Base-by-base conservation (phyloP, 2,113 vertebrate genomes). In the Pluvialis apricaria region DNA sequence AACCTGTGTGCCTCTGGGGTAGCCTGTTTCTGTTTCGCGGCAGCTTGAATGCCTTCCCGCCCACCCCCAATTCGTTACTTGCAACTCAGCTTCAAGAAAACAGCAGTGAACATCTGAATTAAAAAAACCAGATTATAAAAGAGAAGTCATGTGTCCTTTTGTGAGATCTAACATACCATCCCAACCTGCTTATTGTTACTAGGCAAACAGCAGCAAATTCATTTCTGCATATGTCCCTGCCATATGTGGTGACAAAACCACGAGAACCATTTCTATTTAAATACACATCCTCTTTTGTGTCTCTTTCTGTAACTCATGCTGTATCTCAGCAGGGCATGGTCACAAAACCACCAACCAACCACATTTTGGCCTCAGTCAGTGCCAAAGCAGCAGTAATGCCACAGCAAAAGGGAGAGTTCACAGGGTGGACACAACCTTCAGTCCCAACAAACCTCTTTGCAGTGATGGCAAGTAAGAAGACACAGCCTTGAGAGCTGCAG, bases 171-270 rank as follows among this genome's bases (percentile, higher is more conserved):
- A 58, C 45, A 36, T 2, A 13, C 32, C 36, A 49, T 38, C 92
- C 61, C 72, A 71, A 84, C 91, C 92, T 82, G 92, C 88, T 81
- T 65, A 68, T 94, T 94, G 80, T 95, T 87, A 71, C 77, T 57
- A 66, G 64, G 91, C 69, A 78, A 88, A 84, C 47, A 88, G 52
- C 83, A 82, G 83, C 81, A 93, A 83, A 92, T 68, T 40, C 31
- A 58, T 86, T 84, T 65, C 92, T 95, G 89, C 78, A 4, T 44
- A 61, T 94, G 83, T 76, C 73, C 72, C 80, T 85, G 81, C 69
- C 83, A 84, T 91, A 87, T 79, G 91, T 34, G 31, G 58, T 58
- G 58, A 77, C 81, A 94, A 91, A 94, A 26, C 49, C 91, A 87
- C 0, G 4, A 91, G 61, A 89, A 82, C 5, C 11, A 49, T 38